Evolutionary conservation across 1,140 invertebrate genomes (phyloP).

Genomic region (Lasioglossum baleicum): DNA sequence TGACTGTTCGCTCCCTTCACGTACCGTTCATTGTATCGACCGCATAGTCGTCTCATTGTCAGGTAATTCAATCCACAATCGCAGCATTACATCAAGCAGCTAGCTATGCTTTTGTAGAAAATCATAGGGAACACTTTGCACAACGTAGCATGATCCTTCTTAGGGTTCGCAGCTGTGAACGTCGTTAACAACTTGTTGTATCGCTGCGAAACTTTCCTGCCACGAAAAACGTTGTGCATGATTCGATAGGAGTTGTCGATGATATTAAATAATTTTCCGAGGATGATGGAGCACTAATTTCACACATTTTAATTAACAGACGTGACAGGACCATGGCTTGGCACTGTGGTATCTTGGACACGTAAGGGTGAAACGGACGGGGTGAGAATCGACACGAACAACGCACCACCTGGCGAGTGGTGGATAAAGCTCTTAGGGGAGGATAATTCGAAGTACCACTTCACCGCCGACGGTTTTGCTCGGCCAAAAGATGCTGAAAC

Average conservation of each 20-base stretch:
- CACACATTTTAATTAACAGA: conserved; percentile 33
- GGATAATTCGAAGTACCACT: conserved; percentile 59
- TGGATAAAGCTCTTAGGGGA: conserved; percentile 55
- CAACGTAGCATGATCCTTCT: not conserved
- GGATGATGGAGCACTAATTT: not conserved
- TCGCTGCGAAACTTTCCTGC: not conserved
- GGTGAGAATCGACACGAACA: conserved; percentile 62
- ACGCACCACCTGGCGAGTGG: conserved; percentile 65
- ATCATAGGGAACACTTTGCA: not conserved
- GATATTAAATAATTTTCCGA: not conserved
- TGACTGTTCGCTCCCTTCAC: not conserved
- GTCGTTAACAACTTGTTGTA: not conserved
- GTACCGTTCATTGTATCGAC: conserved; percentile 46
- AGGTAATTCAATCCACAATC: not conserved
- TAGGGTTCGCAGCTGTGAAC: not conserved
- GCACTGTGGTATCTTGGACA: conserved; percentile 43
- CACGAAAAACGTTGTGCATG: too few species aligned
- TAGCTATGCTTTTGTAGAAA: not conserved
- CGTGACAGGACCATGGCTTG: not conserved
- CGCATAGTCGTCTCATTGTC: conserved; percentile 11
- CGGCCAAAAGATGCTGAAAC: too few species aligned
- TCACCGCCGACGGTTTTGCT: conserved; percentile 10
- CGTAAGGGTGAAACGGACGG: conserved; percentile 41
- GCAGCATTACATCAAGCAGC: conserved; percentile 3
- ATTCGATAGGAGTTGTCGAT: too few species aligned